phyloP scores from a whole-genome alignment of 1,140 invertebrate genomes.

The Sinonovacula constricta region DNA sequence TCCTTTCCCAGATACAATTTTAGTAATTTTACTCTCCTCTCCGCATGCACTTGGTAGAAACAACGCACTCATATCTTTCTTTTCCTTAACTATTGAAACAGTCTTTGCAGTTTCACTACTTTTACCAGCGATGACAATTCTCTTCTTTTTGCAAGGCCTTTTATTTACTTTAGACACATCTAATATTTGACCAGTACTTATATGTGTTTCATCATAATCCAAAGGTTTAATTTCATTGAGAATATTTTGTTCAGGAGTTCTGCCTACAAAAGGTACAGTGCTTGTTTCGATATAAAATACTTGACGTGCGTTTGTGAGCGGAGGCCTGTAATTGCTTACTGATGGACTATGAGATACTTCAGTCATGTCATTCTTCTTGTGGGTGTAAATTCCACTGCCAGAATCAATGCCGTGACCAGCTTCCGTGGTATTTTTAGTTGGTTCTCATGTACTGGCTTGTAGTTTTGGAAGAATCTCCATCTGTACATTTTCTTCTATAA shows the following conservation, averaged over 20 bases:
- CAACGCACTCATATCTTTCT: neutral
- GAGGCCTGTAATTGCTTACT: too few species aligned
- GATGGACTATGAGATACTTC: too few species aligned
- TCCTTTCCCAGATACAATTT: neutral
- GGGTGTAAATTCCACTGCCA: too few species aligned
- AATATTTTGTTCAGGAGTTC: neutral
- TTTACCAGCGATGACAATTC: conserved; percentile 3
- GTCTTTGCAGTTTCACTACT: neutral
- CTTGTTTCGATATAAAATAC: neutral
- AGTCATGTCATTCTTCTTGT: too few species aligned
- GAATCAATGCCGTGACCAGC: too few species aligned
- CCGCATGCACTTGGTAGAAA: neutral
- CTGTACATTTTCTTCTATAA: too few species aligned
- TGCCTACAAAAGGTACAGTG: neutral
- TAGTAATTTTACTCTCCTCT: neutral
- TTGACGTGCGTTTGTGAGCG: too few species aligned
- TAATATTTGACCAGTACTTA: neutral
- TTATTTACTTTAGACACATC: neutral
- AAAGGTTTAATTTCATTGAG: neutral
- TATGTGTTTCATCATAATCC: neutral
- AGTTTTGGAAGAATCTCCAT: too few species aligned
- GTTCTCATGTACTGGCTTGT: too few species aligned
- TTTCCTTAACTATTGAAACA: neutral
- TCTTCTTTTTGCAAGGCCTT: neutral
- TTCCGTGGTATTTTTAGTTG: too few species aligned